Percentiles rank a stretch among this genome's conserved stretches.
Evolutionary conservation across 2,888 invertebrate species (phyloP).

Genomic region (Heliconius cydno): DNA sequence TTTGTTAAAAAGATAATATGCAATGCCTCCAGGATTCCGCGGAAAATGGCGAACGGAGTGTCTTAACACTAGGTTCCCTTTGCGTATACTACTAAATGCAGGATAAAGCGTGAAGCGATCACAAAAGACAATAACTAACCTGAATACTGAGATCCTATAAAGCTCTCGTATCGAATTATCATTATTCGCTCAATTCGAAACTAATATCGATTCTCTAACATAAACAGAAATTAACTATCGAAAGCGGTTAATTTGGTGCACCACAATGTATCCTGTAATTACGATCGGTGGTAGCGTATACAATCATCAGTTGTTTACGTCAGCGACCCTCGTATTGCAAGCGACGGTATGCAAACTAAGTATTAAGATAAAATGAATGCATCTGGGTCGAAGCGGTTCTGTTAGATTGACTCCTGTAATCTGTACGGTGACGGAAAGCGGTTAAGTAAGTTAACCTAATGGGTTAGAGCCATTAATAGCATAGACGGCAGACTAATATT

Average conservation of each 20-base stretch:
- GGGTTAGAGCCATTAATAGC: slow-evolving; percentile 15
- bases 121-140: background rate
- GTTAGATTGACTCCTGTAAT: slow-evolving; percentile 35
- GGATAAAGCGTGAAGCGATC: no score
- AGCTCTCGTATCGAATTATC: background rate
- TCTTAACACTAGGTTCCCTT: no score
- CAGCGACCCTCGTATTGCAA: slow-evolving; percentile 31
- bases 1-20: no score
- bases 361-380: slow-evolving; percentile 39
- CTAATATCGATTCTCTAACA: slow-evolving; percentile 17
- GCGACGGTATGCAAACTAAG: slow-evolving; percentile 34
- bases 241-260: slow-evolving; percentile 16
- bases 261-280: slow-evolving; percentile 26
- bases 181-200: background rate
- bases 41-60: no score
- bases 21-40: no score
- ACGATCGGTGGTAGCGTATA: background rate
- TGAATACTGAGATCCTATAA: background rate
- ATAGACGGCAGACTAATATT: background rate
- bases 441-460: slow-evolving; percentile 25
- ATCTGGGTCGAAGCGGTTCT: slow-evolving; percentile 43
- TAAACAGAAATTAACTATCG: slow-evolving; percentile 9
- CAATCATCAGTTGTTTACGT: slow-evolving; percentile 27
- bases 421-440: slow-evolving; percentile 38
- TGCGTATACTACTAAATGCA: no score